phyloP scores from a whole-genome alignment of 2,797 vertebrate genomes.

The Etheostoma nigrum region DNA sequence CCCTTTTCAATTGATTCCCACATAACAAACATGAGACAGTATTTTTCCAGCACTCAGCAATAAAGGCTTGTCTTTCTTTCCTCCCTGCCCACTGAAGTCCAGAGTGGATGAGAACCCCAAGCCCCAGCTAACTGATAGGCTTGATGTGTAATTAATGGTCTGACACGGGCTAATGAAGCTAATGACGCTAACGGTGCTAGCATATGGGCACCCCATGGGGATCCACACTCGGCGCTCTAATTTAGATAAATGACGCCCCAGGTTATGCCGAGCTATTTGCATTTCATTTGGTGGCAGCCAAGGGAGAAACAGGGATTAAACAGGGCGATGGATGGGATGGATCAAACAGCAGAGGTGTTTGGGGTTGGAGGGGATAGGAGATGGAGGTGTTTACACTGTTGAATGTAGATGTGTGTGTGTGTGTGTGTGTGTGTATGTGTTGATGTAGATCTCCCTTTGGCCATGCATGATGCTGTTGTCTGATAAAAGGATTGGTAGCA shows the following conservation, averaged over 20 bases:
- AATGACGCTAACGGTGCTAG: conserved; percentile 81
- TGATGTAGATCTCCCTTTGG: conserved; percentile 47
- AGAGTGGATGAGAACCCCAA: conserved; percentile 47
- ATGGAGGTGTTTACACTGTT: conserved; percentile 61
- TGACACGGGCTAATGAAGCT: conserved; percentile 83
- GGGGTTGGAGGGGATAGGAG: conserved; percentile 43
- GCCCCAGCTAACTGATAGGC: conserved; percentile 73
- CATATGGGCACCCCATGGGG: conserved; percentile 81
- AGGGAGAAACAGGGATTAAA: conserved; percentile 72
- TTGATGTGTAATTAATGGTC: conserved; percentile 83
- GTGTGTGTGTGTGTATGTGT: conserved; percentile 12
- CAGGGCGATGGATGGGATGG: conserved; percentile 57
- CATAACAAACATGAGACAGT: background rate
- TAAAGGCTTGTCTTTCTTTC: conserved; percentile 12
- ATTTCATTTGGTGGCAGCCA: conserved; percentile 78
- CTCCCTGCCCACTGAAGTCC: conserved; percentile 36
- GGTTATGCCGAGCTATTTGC: conserved; percentile 80
- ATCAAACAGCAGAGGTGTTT: conserved; percentile 65
- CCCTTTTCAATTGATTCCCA: conserved; percentile 9
- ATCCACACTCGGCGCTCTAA: conserved; percentile 76
- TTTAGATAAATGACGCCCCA: conserved; percentile 83
- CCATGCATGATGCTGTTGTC: conserved; percentile 54
- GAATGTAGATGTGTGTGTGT: background rate
- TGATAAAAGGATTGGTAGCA: conserved; percentile 63
- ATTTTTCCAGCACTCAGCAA: conserved; percentile 3